Evolutionary conservation across 2,888 invertebrate species (phyloP).

Genomic region (Nomada ruficornis): DNA sequence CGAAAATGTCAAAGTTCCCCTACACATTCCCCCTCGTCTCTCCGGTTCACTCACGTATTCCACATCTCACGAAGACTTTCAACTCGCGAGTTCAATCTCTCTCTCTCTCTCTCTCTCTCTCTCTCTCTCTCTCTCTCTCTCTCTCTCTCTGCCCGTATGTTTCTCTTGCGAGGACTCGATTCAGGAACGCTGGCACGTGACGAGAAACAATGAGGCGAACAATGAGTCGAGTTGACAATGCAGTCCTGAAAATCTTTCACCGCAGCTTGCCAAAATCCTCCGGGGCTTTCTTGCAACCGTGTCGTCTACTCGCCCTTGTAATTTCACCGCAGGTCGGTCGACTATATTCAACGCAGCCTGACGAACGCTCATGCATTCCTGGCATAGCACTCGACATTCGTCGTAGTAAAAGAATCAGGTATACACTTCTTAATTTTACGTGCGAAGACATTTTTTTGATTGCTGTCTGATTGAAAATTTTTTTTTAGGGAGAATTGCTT

Average conservation of each 20-base stretch:
- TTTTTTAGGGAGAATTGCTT: too few relatives aligned
- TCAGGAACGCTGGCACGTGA: conserved; percentile 62
- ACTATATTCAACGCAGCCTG: conserved; percentile 7
- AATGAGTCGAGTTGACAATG: conserved; percentile 68
- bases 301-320: conserved; percentile 30
- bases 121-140: conserved; percentile 26
- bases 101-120: conserved; percentile 26
- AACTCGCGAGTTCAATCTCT: conserved; percentile 9
- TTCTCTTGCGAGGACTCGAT: conserved; percentile 36
- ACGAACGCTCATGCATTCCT: conserved; percentile 20
- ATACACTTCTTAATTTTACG: not conserved
- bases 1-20: conserved; percentile 55
- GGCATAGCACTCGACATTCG: not conserved
- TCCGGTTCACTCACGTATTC: conserved; percentile 24
- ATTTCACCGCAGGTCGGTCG: conserved; percentile 42
- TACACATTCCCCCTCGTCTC: not conserved
- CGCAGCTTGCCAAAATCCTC: conserved; percentile 65
- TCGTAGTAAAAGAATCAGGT: not conserved
- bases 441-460: not conserved
- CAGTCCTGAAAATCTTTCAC: conserved; percentile 65
- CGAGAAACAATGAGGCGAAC: conserved; percentile 70
- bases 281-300: conserved; percentile 55
- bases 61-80: conserved; percentile 53
- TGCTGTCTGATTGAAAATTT: not conserved
- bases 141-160: conserved; percentile 13